Percentiles rank a stretch among this genome's conserved stretches.
phyloP scores from a whole-genome alignment of 2,113 vertebrate genomes.

The Agelaius tricolor region DNA sequence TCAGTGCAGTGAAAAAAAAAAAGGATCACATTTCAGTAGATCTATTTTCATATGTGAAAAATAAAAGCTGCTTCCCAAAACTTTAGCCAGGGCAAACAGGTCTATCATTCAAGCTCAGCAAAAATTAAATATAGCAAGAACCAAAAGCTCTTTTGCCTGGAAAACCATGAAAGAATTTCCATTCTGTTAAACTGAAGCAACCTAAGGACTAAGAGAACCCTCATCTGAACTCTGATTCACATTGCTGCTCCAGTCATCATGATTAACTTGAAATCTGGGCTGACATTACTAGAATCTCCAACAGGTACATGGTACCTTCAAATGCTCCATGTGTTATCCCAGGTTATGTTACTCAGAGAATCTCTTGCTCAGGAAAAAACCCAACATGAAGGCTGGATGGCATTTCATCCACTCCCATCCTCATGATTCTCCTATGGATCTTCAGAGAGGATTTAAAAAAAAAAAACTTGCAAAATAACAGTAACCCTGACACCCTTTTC shows the following conservation, averaged over 20 bases:
- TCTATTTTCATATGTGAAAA: not conserved
- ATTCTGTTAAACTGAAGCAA: not conserved
- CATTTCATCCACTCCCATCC: not conserved
- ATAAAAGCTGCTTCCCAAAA: not conserved
- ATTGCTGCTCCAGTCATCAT: not conserved
- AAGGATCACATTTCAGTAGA: not conserved
- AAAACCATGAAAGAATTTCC: not conserved
- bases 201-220: not conserved
- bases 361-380: not conserved
- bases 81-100: not conserved
- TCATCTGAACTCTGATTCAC: not conserved
- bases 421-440: rapidly evolving
- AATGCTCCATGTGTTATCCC: not conserved
- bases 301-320: not conserved
- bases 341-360: not conserved
- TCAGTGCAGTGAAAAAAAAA: not conserved
- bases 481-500: not conserved
- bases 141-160: not conserved
- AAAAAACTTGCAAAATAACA: not conserved
- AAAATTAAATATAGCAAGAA: not conserved
- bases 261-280: not conserved
- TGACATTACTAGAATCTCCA: not conserved
- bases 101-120: not conserved
- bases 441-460: not conserved
- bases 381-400: not conserved